Evolutionary conservation across 2,113 vertebrate species (phyloP), one percentile per base, ranked within the genome.

Genomic region (Podarcis raffonei): DNA sequence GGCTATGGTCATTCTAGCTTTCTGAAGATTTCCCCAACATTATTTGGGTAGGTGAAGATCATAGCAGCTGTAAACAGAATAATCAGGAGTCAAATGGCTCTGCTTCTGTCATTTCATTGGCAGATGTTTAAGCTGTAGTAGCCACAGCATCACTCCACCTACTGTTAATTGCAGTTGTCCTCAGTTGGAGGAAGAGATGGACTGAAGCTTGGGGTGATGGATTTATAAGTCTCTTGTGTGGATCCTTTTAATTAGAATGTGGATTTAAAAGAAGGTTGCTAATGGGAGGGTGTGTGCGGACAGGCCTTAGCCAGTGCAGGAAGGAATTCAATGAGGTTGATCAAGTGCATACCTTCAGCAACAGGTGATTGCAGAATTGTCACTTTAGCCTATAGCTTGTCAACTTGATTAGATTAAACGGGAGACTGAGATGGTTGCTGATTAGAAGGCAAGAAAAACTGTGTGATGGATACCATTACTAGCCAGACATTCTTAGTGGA

Each of bases 301-400:
- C 39, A 65, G 22, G 23, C 35, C 22, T 37, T 66, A 39, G 1
- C 3, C 12, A 83, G 2, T 27, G 11, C 1, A 69, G 2, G 66
- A 48, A 48, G 32, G 23, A 69, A 68, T 84, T 71, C 37, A 84
- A 22, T 84, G 16, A 27, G 82, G 30, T 13, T 71, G 39, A 22
- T 84, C 30, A 84, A 20, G 25, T 11, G 39, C 39, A 16, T n/a
- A 18, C 82, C 22, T n/a, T 84, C 71, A 32, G 39, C 39, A 48
- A 30, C 82, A 84, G 39, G 66, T 84, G 66, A 72, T 25, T 71
- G 39, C 66, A n/a, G 30, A 71, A 84, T 53, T 39, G 66, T 53
- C 66, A 84, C 82, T 84, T 84, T 71, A 71, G 25, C 71, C 82
- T 84, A 84, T 53, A n/a, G 2, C 37, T 39, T 84, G 66, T 71